Conservation (phyloP, 64 coral and sea anemone species). For the Montipora foliosa region DNA sequence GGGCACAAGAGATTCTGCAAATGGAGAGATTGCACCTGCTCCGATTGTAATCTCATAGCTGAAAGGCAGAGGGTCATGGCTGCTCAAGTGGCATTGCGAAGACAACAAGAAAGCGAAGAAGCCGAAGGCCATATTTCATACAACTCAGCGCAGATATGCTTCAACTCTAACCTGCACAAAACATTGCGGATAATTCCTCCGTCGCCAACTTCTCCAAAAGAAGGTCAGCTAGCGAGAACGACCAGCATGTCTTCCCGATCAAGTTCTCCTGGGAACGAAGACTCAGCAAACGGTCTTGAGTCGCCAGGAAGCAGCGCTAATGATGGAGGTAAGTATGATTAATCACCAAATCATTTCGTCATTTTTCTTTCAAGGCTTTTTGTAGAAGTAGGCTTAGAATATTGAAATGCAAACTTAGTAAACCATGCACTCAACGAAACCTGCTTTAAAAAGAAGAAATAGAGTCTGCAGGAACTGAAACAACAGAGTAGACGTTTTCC, state of each 20-base stretch:
- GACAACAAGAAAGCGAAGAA: slow-evolving; percentile 80
- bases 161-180: slow-evolving; percentile 24
- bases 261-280: slow-evolving; percentile 15
- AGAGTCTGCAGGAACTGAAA: too few species aligned
- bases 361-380: not conserved
- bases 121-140: not conserved
- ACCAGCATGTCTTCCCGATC: slow-evolving; percentile 25
- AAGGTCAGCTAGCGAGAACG: slow-evolving; percentile 22
- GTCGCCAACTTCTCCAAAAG: slow-evolving; percentile 26
- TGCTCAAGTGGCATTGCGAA: slow-evolving; percentile 74
- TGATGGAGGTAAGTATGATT: not conserved
- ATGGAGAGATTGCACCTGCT: slow-evolving; percentile 81
- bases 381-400: not conserved
- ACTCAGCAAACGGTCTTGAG: not conserved
- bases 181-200: not conserved
- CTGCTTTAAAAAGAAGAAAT: too few species aligned
- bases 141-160: slow-evolving; percentile 15
- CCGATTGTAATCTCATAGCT: slow-evolving; percentile 83
- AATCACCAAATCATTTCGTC: too few species aligned
- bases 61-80: slow-evolving; percentile 85
- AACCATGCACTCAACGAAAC: too few species aligned
- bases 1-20: slow-evolving; percentile 87
- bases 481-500: too few species aligned
- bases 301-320: slow-evolving; percentile 26
- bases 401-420: too few species aligned